Evolutionary conservation across 2,797 vertebrate species (phyloP).

Genomic region (Naso thynnoides): DNA sequence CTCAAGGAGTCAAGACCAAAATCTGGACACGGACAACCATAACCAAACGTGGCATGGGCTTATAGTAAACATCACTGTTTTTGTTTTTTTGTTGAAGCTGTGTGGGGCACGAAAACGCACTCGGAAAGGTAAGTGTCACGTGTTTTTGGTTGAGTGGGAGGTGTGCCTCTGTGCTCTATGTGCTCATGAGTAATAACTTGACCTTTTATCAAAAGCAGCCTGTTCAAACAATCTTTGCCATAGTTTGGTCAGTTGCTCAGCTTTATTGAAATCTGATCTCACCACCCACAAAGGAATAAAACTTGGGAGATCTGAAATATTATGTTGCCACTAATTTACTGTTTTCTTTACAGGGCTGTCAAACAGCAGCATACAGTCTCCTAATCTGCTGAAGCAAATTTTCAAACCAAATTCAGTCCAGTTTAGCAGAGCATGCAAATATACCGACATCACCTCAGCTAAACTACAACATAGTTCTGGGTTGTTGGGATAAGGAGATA

Average conservation of each 20-base stretch:
- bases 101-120: background rate
- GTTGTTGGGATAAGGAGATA: background rate
- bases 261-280: background rate
- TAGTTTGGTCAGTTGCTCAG: background rate
- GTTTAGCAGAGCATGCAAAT: background rate
- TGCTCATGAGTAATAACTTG: background rate
- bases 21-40: background rate
- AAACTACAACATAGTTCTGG: background rate
- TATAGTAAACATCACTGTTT: background rate
- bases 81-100: conserved; percentile 8
- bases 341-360: background rate
- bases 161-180: background rate
- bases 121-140: conserved; percentile 43
- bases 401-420: background rate
- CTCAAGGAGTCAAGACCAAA: background rate
- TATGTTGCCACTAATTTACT: background rate
- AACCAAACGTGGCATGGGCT: background rate
- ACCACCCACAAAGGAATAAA: background rate
- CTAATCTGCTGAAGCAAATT: background rate
- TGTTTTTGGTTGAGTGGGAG: background rate
- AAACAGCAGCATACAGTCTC: too few species aligned
- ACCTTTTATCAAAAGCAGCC: background rate
- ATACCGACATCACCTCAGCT: background rate
- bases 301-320: too few species aligned
- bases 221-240: background rate